phyloP scores from a whole-genome alignment of 1,140 invertebrate genomes.

The Tetraneura akinire region DNA sequence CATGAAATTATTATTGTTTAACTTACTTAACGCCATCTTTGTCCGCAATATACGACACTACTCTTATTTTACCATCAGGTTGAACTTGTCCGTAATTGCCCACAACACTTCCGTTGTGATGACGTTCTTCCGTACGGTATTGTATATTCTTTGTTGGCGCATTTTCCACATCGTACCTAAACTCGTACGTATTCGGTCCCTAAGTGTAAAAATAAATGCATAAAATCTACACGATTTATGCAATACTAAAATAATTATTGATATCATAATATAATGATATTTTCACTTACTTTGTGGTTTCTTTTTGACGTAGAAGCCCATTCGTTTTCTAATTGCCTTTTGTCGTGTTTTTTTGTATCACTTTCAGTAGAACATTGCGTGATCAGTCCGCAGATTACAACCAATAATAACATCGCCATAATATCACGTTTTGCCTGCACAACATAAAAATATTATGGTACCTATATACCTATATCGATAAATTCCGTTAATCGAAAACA shows the following conservation, averaged over 20 bases:
- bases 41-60: slow-evolving; percentile 66
- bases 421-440: background rate
- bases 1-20: too few species aligned
- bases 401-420: background rate
- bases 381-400: background rate
- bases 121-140: slow-evolving; percentile 67
- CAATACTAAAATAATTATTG: too few species aligned
- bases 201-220: slow-evolving; percentile 51
- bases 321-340: slow-evolving; percentile 55
- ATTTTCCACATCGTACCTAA: slow-evolving; percentile 71
- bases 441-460: too few species aligned
- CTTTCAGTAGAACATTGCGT: background rate
- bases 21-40: slow-evolving; percentile 67
- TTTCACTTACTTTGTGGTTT: slow-evolving; percentile 55
- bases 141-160: slow-evolving; percentile 66
- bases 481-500: too few species aligned
- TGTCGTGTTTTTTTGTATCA: background rate
- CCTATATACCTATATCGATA: too few species aligned
- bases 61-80: slow-evolving; percentile 64
- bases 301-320: slow-evolving; percentile 57
- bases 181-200: slow-evolving; percentile 69
- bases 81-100: slow-evolving; percentile 71
- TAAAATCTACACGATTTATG: background rate
- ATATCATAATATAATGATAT: background rate
- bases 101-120: slow-evolving; percentile 67